Evolutionary conservation across 2,888 invertebrate species (phyloP).

Genomic region (Antheraea yamamai): DNA sequence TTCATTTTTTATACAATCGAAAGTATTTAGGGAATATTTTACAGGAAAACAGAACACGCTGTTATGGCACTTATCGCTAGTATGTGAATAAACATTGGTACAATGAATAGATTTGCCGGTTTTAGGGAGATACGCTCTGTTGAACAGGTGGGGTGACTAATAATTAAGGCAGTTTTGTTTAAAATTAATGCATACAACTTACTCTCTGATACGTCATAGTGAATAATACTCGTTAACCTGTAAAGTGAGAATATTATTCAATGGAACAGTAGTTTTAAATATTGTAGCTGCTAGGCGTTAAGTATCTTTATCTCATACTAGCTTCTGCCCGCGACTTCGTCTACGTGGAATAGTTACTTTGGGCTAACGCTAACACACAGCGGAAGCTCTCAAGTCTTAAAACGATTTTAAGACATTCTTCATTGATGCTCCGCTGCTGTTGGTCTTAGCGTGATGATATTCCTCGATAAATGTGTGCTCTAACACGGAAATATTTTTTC

Average conservation of each 20-base stretch:
- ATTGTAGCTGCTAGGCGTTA: background rate
- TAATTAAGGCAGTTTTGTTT: slow-evolving; percentile 79
- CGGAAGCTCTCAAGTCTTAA: too few species aligned
- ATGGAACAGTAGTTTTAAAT: background rate
- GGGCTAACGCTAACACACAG: too few species aligned
- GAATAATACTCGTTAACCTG: background rate
- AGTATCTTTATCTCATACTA: background rate
- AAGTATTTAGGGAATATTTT: slow-evolving; percentile 19
- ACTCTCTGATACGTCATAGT: slow-evolving; percentile 32
- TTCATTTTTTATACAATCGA: slow-evolving; percentile 45
- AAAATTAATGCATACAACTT: slow-evolving; percentile 69
- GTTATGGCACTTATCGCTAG: slow-evolving; percentile 40
- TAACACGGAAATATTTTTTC: too few species aligned
- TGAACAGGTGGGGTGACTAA: slow-evolving; percentile 81
- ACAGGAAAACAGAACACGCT: slow-evolving; percentile 35
- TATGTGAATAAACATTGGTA: slow-evolving; percentile 63
- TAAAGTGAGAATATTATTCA: background rate
- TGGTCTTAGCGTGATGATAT: too few species aligned
- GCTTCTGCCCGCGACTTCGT: too few species aligned
- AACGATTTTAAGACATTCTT: too few species aligned
- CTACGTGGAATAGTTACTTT: too few species aligned
- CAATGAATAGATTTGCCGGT: slow-evolving; percentile 76
- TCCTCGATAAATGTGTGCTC: too few species aligned
- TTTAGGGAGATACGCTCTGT: slow-evolving; percentile 80
- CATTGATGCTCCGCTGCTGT: too few species aligned